A percentile compares a stretch with the other conserved stretches of the same genome.
Evolutionary conservation across 2,797 vertebrate genomes (phyloP).

Genomic region (Protonibea diacanthus): DNA sequence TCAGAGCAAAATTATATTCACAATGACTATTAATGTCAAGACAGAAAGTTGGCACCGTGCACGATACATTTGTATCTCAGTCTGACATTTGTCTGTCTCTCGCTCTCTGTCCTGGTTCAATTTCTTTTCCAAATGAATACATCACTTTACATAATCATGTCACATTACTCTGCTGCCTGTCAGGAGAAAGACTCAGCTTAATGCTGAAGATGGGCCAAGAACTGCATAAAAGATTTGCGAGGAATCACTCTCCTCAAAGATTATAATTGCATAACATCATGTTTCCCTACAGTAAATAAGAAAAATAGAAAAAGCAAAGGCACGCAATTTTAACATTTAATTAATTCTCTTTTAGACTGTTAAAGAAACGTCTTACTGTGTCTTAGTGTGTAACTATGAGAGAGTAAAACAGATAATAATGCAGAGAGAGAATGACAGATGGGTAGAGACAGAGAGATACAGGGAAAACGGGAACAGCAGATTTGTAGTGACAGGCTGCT

Average conservation of each 20-base stretch:
- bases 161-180: constrained; percentile 52
- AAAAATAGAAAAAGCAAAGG: constrained; percentile 27
- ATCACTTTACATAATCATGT: constrained; percentile 58
- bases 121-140: constrained; percentile 20
- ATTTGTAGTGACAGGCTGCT: constrained; percentile 77
- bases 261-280: constrained; percentile 66
- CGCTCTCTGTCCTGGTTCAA: background rate
- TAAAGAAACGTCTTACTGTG: constrained; percentile 26
- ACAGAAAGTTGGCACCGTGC: background rate
- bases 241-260: constrained; percentile 45
- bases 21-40: constrained; percentile 32
- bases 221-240: constrained; percentile 33
- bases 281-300: constrained; percentile 27
- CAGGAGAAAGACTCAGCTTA: constrained; percentile 35
- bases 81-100: constrained; percentile 26
- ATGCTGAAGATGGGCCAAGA: constrained; percentile 49
- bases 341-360: constrained; percentile 55
- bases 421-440: constrained; percentile 76
- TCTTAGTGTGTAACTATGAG: constrained; percentile 18
- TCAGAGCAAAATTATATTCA: constrained; percentile 33
- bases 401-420: constrained; percentile 56
- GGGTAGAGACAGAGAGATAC: constrained; percentile 67
- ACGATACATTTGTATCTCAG: background rate
- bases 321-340: constrained; percentile 43
- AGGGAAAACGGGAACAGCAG: constrained; percentile 70